A percentile compares a stretch with the other conserved stretches of the same genome.
These are phyloP conservation scores for Pemphigus obesinymphae DNA, from an alignment of 1,140 invertebrate genomes.

Conservation along the genomic window DNA sequence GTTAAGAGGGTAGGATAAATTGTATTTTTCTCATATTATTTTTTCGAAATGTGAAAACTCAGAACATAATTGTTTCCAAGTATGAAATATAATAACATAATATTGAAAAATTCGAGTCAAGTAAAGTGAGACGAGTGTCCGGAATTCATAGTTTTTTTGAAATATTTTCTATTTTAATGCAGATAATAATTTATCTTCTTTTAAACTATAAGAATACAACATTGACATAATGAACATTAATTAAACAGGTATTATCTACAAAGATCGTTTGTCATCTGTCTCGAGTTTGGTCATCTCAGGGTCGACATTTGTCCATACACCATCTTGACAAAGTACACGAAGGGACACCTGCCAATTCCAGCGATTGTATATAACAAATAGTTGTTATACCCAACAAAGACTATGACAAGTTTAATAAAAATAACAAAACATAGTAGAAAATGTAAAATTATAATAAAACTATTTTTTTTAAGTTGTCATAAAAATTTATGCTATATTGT, in stretches of 20 bases:
- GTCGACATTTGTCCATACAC: not conserved
- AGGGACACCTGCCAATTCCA: conserved; percentile 6
- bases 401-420: not conserved
- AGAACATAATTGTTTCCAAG: too few relatives aligned
- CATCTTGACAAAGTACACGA: not conserved
- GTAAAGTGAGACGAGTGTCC: too few relatives aligned
- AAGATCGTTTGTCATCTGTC: conserved; percentile 11
- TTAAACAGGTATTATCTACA: not conserved
- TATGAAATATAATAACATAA: too few relatives aligned
- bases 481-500: too few relatives aligned
- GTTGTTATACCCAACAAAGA: not conserved
- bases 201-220: not conserved
- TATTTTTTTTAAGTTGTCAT: not conserved
- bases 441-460: not conserved
- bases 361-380: not conserved
- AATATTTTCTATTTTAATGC: too few relatives aligned
- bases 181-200: too few relatives aligned
- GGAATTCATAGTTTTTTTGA: too few relatives aligned
- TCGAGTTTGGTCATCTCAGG: not conserved
- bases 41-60: too few relatives aligned
- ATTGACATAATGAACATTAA: not conserved
- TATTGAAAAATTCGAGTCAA: too few relatives aligned
- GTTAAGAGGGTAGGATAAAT: too few relatives aligned
- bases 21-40: too few relatives aligned
- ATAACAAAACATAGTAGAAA: not conserved